phyloP scores from a whole-genome alignment of 2,888 invertebrate genomes.

The Synanthedon myopaeformis region DNA sequence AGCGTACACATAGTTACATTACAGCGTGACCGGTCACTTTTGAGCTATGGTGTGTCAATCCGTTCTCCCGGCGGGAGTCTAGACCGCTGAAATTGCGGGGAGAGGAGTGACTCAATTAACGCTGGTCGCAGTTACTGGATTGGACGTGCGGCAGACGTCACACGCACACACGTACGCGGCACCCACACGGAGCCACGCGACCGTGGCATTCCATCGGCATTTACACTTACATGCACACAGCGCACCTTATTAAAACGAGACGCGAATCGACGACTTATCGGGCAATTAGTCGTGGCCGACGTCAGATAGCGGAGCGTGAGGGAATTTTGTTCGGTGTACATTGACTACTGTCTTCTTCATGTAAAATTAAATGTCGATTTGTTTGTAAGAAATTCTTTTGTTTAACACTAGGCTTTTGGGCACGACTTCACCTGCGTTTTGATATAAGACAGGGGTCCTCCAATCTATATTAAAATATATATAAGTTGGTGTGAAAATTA shows the following conservation, averaged over 20 bases:
- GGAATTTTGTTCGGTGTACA: slow-evolving; percentile 41
- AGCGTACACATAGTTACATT: slow-evolving; percentile 50
- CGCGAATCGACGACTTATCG: slow-evolving; percentile 70
- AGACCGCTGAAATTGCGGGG: slow-evolving; percentile 19
- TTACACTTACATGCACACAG: slow-evolving; percentile 57
- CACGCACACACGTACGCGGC: slow-evolving; percentile 40
- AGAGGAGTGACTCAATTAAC: slow-evolving; percentile 26
- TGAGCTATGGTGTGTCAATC: slow-evolving; percentile 37
- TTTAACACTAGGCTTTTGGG: neutral
- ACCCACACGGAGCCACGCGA: slow-evolving; percentile 41
- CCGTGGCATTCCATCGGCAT: slow-evolving; percentile 67
- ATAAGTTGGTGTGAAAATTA: too few species aligned
- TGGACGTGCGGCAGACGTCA: slow-evolving; percentile 64
- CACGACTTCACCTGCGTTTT: neutral
- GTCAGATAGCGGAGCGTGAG: slow-evolving; percentile 44
- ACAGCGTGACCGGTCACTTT: slow-evolving; percentile 26
- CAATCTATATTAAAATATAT: too few species aligned
- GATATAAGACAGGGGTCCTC: too few species aligned
- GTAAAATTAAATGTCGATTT: neutral
- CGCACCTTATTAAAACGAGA: slow-evolving; percentile 71
- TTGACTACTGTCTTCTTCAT: slow-evolving; percentile 22
- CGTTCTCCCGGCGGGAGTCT: slow-evolving; percentile 27
- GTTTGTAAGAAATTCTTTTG: neutral
- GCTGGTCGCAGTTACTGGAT: slow-evolving; percentile 21
- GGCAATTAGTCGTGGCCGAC: slow-evolving; percentile 66